Percentiles rank a stretch among this genome's conserved stretches.
Conservation (phyloP, 2,888 invertebrate species). For the Platycheirus rosarum region DNA sequence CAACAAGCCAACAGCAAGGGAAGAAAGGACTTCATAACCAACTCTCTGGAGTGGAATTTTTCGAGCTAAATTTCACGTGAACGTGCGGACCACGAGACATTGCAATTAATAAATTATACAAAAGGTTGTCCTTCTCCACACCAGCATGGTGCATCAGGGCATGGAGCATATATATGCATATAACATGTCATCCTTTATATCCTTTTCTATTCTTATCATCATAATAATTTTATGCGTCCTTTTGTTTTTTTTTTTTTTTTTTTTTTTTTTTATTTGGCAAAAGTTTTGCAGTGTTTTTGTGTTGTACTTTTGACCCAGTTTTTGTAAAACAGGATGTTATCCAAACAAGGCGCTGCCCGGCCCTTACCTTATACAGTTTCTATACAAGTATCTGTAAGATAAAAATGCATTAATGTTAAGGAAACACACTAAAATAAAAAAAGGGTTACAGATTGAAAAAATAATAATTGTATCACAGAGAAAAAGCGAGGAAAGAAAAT, state of each 20-base stretch:
- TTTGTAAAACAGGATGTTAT: conserved; percentile 34
- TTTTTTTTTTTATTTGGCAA: background rate
- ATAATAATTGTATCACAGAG: conserved; percentile 2
- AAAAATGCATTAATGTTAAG: conserved; percentile 15
- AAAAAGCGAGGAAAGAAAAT: background rate
- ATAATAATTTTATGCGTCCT: conserved; percentile 43
- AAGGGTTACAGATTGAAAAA: background rate
- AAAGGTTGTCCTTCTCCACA: conserved; percentile 27
- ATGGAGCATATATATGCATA: conserved; percentile 7
- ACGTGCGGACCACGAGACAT: conserved; percentile 51
- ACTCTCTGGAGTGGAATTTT: conserved; percentile 34
- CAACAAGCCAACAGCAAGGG: background rate
- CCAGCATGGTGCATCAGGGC: background rate
- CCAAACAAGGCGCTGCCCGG: conserved; percentile 40
- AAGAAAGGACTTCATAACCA: conserved; percentile 25
- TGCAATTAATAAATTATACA: conserved; percentile 57
- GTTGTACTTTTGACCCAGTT: conserved; percentile 40
- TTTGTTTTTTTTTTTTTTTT: conserved; percentile 13
- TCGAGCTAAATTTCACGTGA: conserved; percentile 43
- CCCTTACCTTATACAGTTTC: conserved; percentile 11
- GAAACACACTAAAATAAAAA: background rate
- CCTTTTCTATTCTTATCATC: conserved; percentile 34
- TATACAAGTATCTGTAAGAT: background rate
- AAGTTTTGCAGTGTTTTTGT: conserved; percentile 25
- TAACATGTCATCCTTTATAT: conserved; percentile 19